phyloP scores from a whole-genome alignment of 2,797 vertebrate species.

The Sylvilagus floridanus region DNA sequence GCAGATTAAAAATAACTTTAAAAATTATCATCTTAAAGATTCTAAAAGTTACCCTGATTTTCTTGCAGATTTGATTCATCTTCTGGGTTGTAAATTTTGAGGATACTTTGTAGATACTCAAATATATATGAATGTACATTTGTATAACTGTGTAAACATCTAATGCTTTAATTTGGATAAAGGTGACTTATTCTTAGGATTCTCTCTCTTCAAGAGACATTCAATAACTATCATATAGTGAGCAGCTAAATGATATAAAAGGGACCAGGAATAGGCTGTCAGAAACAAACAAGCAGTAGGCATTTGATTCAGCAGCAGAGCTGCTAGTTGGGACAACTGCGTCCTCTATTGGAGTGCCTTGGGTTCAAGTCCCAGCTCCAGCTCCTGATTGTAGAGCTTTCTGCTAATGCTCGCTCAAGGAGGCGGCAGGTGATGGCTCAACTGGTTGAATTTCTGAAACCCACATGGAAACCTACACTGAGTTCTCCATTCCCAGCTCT shows the following conservation, averaged over 20 bases:
- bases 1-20: background rate
- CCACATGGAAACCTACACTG: too few species aligned
- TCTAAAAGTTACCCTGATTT: background rate
- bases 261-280: background rate
- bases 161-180: slow-evolving; percentile 13
- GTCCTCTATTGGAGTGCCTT: too few species aligned
- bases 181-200: background rate
- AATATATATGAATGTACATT: background rate
- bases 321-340: too few species aligned
- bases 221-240: background rate
- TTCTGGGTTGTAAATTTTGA: background rate
- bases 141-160: background rate
- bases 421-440: too few species aligned
- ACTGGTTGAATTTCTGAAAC: too few species aligned
- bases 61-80: background rate
- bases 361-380: too few species aligned
- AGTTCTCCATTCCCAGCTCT: too few species aligned
- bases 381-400: too few species aligned
- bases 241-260: background rate
- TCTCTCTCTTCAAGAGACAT: background rate
- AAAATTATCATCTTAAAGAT: background rate
- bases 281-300: background rate
- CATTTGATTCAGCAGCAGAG: too few species aligned
- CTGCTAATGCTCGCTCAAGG: too few species aligned
- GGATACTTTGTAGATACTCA: background rate